Evolutionary conservation across 2,888 invertebrate species (phyloP).

Genomic region (Amiota communis): DNA sequence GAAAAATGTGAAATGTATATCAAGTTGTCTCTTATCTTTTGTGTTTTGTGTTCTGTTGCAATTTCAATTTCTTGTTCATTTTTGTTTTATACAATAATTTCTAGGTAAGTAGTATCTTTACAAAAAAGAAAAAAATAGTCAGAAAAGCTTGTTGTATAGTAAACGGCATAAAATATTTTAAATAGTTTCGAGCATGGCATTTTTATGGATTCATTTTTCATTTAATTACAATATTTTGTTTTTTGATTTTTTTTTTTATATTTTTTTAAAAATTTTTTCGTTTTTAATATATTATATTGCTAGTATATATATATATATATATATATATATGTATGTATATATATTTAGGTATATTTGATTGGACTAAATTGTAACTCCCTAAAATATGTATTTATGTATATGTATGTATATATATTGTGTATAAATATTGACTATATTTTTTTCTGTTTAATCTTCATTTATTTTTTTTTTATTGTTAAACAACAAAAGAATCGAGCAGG

Average conservation of each 20-base stretch:
- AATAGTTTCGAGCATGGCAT: neutral
- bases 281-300: neutral
- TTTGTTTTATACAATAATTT: too few species aligned
- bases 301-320: neutral
- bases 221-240: neutral
- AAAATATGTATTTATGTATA: neutral
- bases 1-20: too few species aligned
- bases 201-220: neutral
- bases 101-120: too few species aligned
- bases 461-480: neutral
- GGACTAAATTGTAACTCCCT: slow-evolving; percentile 1
- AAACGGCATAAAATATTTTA: neutral
- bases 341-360: neutral
- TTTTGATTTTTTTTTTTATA: neutral
- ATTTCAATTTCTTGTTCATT: too few species aligned
- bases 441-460: too few species aligned
- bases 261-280: neutral
- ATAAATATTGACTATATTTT: too few species aligned
- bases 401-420: too few species aligned
- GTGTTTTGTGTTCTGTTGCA: too few species aligned
- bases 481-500: slow-evolving; percentile 1
- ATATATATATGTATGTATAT: neutral
- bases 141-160: neutral
- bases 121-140: too few species aligned
- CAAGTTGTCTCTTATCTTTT: too few species aligned